A percentile compares a stretch with the other conserved stretches of the same genome.
phyloP scores from a whole-genome alignment of 2,888 invertebrate species.

The Ornithoptera alexandrae region DNA sequence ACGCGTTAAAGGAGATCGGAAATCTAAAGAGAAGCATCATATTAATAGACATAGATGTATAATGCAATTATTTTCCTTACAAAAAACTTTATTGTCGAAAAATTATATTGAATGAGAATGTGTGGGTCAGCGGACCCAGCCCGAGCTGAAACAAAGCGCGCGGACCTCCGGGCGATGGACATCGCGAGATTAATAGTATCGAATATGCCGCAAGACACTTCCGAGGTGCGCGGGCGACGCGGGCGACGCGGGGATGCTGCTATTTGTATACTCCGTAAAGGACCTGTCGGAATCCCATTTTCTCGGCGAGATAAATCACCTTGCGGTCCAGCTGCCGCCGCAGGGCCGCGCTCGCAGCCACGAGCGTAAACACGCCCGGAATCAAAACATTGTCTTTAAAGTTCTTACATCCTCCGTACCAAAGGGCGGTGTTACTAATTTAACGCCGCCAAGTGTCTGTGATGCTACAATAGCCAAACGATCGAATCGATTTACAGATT shows the following conservation, averaged over 20 bases:
- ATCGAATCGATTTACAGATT: no score
- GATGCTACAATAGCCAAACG: no score
- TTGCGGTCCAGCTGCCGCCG: constrained; percentile 26
- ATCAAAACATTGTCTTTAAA: constrained; percentile 12
- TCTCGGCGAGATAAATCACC: constrained; percentile 39
- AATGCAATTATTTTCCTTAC: no score
- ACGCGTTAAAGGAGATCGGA: no score
- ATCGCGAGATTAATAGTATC: constrained; percentile 39
- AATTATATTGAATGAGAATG: no score
- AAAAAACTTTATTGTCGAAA: no score
- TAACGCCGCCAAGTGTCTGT: no score
- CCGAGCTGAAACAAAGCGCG: constrained; percentile 20
- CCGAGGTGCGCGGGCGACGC: constrained; percentile 28
- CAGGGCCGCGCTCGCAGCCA: constrained; percentile 6
- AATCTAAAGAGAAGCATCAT: no score
- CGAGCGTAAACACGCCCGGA: constrained; percentile 5
- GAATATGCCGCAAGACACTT: constrained; percentile 34
- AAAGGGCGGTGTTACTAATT: no score
- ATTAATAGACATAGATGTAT: no score
- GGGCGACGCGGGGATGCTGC: constrained; percentile 29
- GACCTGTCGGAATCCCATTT: constrained; percentile 38
- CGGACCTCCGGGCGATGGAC: constrained; percentile 15
- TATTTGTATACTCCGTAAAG: constrained; percentile 38
- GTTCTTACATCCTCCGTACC: no score
- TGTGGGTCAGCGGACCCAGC: no score